Percentiles rank a stretch among this genome's conserved stretches.
These are phyloP conservation scores for Odontomyia ornata DNA, from an alignment of 2,888 invertebrate species.

Conservation along the genomic window DNA sequence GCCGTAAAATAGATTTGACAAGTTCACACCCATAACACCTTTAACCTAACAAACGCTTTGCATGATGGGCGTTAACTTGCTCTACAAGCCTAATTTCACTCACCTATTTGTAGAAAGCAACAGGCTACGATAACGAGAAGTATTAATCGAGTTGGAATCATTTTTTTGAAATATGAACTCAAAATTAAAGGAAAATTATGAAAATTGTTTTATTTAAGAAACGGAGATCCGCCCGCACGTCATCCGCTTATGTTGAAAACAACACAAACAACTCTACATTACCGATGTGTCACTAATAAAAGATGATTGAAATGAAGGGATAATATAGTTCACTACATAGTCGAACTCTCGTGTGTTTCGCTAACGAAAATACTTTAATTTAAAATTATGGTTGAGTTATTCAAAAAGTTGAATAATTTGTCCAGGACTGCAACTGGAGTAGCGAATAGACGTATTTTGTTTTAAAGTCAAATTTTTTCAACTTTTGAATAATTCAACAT, in stretches of 20 bases:
- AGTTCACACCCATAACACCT: constrained; percentile 42
- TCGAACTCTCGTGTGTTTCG: no score
- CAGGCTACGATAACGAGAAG: not conserved
- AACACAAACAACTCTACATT: constrained; percentile 38
- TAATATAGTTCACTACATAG: no score
- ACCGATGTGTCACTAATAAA: not conserved
- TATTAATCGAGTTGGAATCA: not conserved
- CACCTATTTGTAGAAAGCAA: constrained; percentile 24
- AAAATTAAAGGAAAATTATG: constrained; percentile 10
- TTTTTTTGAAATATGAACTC: constrained; percentile 7
- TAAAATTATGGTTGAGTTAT: no score
- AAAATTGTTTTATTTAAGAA: not conserved
- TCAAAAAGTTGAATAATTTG: no score
- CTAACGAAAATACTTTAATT: no score
- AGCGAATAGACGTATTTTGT: no score
- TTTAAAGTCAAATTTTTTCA: no score
- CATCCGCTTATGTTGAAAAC: not conserved
- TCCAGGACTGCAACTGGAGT: no score
- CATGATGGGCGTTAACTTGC: constrained; percentile 28
- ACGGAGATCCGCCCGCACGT: constrained; percentile 2
- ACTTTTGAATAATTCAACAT: no score
- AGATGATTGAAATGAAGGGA: no score
- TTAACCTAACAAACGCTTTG: constrained; percentile 15
- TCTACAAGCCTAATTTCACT: not conserved
- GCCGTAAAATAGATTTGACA: not conserved